These are phyloP conservation scores for Catalaphyllia jardinei DNA, from an alignment of 64 coral and sea anemone species.

Conservation along the genomic window DNA sequence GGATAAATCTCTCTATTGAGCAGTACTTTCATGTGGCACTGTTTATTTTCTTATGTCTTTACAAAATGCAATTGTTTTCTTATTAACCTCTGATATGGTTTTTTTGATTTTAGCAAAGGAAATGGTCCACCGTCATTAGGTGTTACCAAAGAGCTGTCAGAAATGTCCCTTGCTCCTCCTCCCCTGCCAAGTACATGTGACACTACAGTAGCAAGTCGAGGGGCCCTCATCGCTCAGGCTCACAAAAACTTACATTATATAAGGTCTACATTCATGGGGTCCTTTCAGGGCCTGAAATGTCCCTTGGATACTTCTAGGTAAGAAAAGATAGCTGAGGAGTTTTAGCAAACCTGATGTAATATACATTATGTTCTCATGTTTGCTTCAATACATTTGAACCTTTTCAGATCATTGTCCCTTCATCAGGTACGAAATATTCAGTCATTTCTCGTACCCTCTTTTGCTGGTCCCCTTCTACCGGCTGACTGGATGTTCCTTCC, in stretches of 20 bases:
- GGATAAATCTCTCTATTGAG: too few species aligned
- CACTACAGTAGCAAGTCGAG: slow-evolving; percentile 2
- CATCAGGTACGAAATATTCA: slow-evolving; percentile 68
- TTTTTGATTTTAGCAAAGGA: slow-evolving; percentile 31
- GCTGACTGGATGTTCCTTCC: slow-evolving; percentile 98
- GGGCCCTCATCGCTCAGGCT: slow-evolving; percentile 46
- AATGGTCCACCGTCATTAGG: slow-evolving; percentile 2
- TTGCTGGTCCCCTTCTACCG: slow-evolving; percentile 69
- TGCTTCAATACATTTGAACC: too few species aligned
- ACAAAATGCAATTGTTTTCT: too few species aligned
- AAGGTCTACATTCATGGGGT: slow-evolving; percentile 48
- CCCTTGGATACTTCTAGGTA: slow-evolving; percentile 49
- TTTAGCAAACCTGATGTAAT: too few species aligned
- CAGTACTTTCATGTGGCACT: too few species aligned
- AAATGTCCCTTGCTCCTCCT: slow-evolving; percentile 62
- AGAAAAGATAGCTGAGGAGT: too few species aligned
- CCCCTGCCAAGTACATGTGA: slow-evolving; percentile 21
- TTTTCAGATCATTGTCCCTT: slow-evolving; percentile 64
- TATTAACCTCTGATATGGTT: background rate
- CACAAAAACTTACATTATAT: slow-evolving; percentile 45
- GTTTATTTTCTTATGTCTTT: too few species aligned
- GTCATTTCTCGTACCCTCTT: slow-evolving; percentile 69
- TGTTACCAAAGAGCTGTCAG: slow-evolving; percentile 73
- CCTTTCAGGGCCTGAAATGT: slow-evolving; percentile 25
- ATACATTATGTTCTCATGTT: too few species aligned